These are phyloP conservation scores for Ditula angustiorana DNA, from an alignment of 2,888 invertebrate genomes.

Conservation along the genomic window DNA sequence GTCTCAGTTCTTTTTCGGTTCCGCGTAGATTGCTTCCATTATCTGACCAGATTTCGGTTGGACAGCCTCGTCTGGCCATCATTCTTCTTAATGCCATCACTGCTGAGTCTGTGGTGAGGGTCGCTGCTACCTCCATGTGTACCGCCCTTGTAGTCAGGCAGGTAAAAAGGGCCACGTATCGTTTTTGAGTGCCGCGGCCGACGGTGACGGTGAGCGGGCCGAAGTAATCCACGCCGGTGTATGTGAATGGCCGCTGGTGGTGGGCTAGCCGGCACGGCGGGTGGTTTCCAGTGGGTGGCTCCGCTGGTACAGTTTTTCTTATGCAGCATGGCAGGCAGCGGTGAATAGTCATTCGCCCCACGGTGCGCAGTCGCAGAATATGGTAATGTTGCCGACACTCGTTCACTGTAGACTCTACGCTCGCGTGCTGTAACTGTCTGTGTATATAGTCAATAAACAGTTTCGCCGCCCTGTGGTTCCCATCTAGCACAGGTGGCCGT, in stretches of 20 bases:
- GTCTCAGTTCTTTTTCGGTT: slow-evolving; percentile 11
- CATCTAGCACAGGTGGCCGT: no score
- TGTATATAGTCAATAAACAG: neutral
- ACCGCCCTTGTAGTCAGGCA: slow-evolving; percentile 38
- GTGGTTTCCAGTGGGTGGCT: slow-evolving; percentile 31
- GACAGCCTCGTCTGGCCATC: slow-evolving; percentile 35
- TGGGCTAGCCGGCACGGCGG: slow-evolving; percentile 33
- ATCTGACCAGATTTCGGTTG: slow-evolving; percentile 30
- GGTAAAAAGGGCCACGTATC: slow-evolving; percentile 41
- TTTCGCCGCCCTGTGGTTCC: no score
- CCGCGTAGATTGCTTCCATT: slow-evolving; percentile 38
- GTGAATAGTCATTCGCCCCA: no score
- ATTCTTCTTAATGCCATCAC: slow-evolving; percentile 31
- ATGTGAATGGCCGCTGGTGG: slow-evolving; percentile 38
- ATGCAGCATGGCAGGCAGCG: no score
- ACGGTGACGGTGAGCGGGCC: slow-evolving; percentile 39
- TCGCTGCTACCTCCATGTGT: slow-evolving; percentile 30
- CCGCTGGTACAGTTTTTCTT: no score
- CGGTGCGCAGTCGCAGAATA: no score
- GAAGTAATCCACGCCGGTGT: slow-evolving; percentile 42
- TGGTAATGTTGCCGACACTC: neutral
- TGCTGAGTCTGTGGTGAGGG: slow-evolving; percentile 22
- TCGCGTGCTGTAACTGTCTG: neutral
- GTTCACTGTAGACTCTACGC: neutral
- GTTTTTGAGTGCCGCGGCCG: slow-evolving; percentile 38